Evolutionary conservation across 2,888 invertebrate species (phyloP), one percentile per base, ranked within the genome.

Genomic region (Actias luna): DNA sequence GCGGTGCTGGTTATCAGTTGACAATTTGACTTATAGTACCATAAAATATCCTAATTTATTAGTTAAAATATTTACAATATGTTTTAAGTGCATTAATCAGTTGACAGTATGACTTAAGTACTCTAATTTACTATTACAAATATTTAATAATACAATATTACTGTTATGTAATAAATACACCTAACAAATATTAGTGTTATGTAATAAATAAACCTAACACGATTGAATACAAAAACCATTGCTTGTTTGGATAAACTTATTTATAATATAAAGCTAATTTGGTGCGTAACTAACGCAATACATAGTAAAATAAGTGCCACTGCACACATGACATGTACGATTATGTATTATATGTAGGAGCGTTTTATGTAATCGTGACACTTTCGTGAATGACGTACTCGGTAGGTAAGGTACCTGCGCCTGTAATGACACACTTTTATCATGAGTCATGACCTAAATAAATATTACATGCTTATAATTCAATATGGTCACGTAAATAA

Each of bases 331-430:
- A 72, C 66, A 64, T 62, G 63, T 64, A 67, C 68, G 67, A 67
- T 71, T 74, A 74, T 73, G 73, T 73, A 64, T 18, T 36, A 27
- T 36, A 52, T 12, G 55, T 55, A 55, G 39, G 27, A 59, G 16
- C 67, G 66, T 71, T 72, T 79, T 79, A 77, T 75, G 71, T 81
- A 81, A 82, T 70, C 63, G 64, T 64, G 65, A 63, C 63, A 58
- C 63, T 64, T 59, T 61, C 31, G 39, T 61, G 68, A 63, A 65
- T 69, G 62, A 63, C 64, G 62, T 55, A 63, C 64, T 52, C 63
- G 63, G 69, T 68, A n/a, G n/a, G n/a, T 39, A 42, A 63, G 42
- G 27, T 64, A 64, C 64, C 63, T 69, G 70, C 73, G 72, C 76
- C 74, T 75, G 69, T 72, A 72, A 71, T 72, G 72, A 62, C 73